Percentiles rank a stretch among this genome's conserved stretches.
These are phyloP conservation scores for Chaitophorus viminalis DNA, from an alignment of 2,888 invertebrate species.

Conservation along the genomic window DNA sequence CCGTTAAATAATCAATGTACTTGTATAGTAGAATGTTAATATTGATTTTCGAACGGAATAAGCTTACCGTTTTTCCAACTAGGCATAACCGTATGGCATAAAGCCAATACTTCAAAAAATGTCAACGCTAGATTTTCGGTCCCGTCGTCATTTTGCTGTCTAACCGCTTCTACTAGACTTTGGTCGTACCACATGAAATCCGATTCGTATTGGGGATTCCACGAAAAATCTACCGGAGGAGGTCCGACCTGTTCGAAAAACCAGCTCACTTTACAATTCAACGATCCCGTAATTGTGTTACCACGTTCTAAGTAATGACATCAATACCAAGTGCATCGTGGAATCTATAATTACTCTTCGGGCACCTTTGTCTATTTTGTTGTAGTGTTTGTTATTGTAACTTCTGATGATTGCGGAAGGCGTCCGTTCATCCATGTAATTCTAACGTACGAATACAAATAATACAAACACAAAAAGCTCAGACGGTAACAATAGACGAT, in stretches of 20 bases:
- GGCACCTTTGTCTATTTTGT: conserved; percentile 32
- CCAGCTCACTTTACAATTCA: background rate
- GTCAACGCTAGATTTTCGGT: conserved; percentile 71
- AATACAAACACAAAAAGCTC: conserved; percentile 56
- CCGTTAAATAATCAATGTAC: conserved; percentile 50
- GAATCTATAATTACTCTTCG: conserved; percentile 56
- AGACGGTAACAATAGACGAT: conserved; percentile 40
- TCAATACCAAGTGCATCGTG: conserved; percentile 51
- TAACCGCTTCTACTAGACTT: conserved; percentile 74
- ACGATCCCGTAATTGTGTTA: background rate
- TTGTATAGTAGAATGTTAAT: background rate
- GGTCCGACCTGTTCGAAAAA: conserved; percentile 43
- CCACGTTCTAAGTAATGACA: conserved; percentile 33
- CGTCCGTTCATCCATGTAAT: conserved; percentile 27
- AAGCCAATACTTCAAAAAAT: conserved; percentile 91
- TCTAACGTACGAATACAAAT: conserved; percentile 57
- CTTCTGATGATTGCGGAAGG: conserved; percentile 38
- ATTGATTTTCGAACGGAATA: background rate
- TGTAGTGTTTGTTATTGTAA: conserved; percentile 5
- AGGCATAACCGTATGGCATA: conserved; percentile 99
- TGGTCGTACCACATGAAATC: conserved; percentile 95
- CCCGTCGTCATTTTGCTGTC: conserved; percentile 68
- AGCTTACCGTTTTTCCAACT: conserved; percentile 69
- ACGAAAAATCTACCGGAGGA: conserved; percentile 84
- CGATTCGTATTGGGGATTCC: conserved; percentile 89